These are phyloP conservation scores for Anniella stebbinsi DNA, from an alignment of 2,797 vertebrate genomes.

Conservation along the genomic window DNA sequence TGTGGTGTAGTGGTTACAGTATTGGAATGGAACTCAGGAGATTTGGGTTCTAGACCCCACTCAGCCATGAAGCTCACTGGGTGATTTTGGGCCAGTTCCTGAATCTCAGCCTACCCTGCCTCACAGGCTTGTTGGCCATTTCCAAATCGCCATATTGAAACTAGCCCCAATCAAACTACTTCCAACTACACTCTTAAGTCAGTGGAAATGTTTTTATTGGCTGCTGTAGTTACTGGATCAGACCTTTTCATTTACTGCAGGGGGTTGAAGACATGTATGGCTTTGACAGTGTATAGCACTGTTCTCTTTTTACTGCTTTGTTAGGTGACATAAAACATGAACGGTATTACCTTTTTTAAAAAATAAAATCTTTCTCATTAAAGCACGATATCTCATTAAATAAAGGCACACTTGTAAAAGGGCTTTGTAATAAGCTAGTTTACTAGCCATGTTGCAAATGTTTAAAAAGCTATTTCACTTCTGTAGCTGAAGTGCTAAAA, in stretches of 20 bases:
- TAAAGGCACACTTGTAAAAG: slow-evolving; percentile 12
- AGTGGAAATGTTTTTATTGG: neutral
- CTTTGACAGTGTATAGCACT: neutral
- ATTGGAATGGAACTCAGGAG: too few relatives aligned
- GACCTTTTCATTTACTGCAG: neutral
- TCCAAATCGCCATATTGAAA: neutral
- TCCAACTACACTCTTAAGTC: neutral
- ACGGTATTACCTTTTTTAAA: neutral
- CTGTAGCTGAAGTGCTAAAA: slow-evolving; percentile 6
- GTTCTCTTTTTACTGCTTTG: neutral
- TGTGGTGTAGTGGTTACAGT: too few relatives aligned
- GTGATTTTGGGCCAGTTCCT: too few relatives aligned
- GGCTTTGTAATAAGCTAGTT: neutral
- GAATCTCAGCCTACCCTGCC: neutral
- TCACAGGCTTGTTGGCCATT: neutral
- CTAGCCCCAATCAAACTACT: neutral
- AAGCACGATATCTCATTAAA: slow-evolving; percentile 23
- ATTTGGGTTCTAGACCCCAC: too few relatives aligned
- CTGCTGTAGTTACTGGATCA: slow-evolving; percentile 14
- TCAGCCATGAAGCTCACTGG: too few relatives aligned
- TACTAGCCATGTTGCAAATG: neutral
- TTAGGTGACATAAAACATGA: neutral
- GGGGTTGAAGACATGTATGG: neutral
- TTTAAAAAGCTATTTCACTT: slow-evolving; percentile 25
- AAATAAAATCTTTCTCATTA: too few relatives aligned